phyloP scores from a whole-genome alignment of 2,113 vertebrate species.

The Poeciliopsis prolifica region DNA sequence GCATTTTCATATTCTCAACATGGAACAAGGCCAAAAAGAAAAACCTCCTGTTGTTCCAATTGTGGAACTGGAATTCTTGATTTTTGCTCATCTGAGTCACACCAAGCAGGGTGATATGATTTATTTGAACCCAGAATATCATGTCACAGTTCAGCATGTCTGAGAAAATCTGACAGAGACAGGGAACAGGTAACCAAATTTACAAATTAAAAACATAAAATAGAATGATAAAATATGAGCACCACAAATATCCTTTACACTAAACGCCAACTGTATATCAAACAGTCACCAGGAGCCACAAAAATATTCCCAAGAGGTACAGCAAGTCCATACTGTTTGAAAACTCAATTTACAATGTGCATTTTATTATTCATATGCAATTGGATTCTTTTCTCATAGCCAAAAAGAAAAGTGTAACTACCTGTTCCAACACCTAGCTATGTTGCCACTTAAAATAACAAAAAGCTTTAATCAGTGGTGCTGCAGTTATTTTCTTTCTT shows the following conservation, averaged over 20 bases:
- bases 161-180: not conserved
- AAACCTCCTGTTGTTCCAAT: conserved; percentile 11
- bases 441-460: not conserved
- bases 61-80: not conserved
- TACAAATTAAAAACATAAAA: not conserved
- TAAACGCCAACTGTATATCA: not conserved
- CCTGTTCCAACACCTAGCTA: not conserved
- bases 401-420: too few species aligned
- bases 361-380: not conserved
- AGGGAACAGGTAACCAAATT: not conserved
- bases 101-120: not conserved
- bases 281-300: not conserved
- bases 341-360: not conserved
- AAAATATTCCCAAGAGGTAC: not conserved
- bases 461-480: not conserved
- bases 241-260: not conserved
- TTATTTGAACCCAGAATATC: not conserved
- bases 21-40: not conserved
- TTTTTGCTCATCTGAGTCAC: not conserved
- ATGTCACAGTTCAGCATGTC: not conserved
- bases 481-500: not conserved
- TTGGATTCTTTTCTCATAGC: not conserved
- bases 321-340: not conserved
- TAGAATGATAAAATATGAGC: not conserved
- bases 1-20: conserved; percentile 1